phyloP scores from a whole-genome alignment of 35 echinoderm and acorn worm species.

The Anneissia japonica region DNA sequence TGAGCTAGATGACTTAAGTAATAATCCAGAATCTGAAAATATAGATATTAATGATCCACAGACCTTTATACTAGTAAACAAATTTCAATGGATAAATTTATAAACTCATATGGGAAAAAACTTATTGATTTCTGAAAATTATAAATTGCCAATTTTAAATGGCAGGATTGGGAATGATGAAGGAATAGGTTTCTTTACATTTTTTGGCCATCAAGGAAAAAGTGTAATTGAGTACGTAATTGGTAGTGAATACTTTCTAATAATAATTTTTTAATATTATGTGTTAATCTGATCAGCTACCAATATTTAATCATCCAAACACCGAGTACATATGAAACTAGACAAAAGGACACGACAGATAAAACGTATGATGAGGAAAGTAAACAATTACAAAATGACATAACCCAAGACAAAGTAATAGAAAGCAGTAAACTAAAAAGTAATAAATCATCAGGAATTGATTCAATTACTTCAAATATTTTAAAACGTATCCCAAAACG shows the following conservation, averaged over 20 bases:
- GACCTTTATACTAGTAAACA: neutral
- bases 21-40: neutral
- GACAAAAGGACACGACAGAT: no score
- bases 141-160: neutral
- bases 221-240: neutral
- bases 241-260: neutral
- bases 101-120: no score
- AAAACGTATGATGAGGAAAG: no score
- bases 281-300: neutral
- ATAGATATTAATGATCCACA: neutral
- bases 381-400: no score
- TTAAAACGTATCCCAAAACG: no score
- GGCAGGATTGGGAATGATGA: neutral
- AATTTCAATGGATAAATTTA: neutral
- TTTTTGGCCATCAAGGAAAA: neutral
- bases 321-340: no score
- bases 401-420: no score
- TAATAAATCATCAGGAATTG: no score
- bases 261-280: neutral
- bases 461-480: no score
- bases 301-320: no score
- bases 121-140: neutral
- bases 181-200: neutral
- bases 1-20: neutral
- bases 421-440: no score